Base-by-base conservation (phyloP, 2,113 vertebrate genomes). In the Dissostichus mawsoni region DNA sequence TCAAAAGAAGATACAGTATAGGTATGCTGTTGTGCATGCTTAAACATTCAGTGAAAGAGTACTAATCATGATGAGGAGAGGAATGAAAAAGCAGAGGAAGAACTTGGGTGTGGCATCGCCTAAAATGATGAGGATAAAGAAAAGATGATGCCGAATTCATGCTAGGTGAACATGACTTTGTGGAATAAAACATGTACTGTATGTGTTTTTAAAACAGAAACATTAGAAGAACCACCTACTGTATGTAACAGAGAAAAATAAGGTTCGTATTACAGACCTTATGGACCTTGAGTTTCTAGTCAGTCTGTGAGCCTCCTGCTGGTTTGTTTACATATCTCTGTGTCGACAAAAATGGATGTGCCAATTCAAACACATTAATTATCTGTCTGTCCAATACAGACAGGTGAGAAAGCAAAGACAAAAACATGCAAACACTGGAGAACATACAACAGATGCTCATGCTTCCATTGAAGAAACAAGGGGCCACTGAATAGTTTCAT, bases 241-340 rank as follows among this genome's bases (percentile, higher is more conserved):
- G 29, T 29, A 4, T 23, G 29, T 29, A 29, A 29, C 29, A 29
- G 3, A 29, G 3, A 29, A 3, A 29, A 0, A 11, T 2, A 41
- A 25, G 9, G 10, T n/a, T 3, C 33, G 41, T 25, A 44, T 61
- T 69, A 52, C 55, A 20, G 9, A 10, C 9, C 1, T 29, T 3
- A 29, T 29, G 29, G 3, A 29, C 29, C 3, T 29, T 29, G 29
- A 29, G 29, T 29, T 29, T 29, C 29, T 29, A 4, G 29, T 14
- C 17, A 17, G 41, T 25, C 52, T 53, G 17, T 55, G 36, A 70
- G 36, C 68, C n/a, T 69, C 67, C 29, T 70, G 52, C 67, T 44
- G 29, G 17, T 41, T 29, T 55, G 25, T 11, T 9, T 48, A 55
- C 7, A 36, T 11, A 45, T 56, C n/a, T 2, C n/a, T 48, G 20